Base-by-base conservation (phyloP, 2,113 vertebrate genomes). In the Thamnaconus septentrionalis region DNA sequence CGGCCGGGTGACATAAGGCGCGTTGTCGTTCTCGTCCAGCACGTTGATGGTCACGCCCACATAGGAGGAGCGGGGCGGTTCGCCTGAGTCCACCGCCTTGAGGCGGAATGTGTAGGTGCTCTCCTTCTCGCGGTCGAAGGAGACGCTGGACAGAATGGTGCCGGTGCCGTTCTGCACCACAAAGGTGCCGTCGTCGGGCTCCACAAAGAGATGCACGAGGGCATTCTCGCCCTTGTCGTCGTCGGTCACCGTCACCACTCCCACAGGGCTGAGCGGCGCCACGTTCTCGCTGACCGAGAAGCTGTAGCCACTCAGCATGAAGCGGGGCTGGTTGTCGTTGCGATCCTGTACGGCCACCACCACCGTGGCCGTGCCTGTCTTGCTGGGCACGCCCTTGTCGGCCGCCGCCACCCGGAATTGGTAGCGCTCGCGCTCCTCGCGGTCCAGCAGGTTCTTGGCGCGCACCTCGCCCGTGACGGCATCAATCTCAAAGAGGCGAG, bases 241-340 rank as follows among this genome's bases (percentile, higher is more conserved):
- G 69, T 99, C 97, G 0, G 93, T 95, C 73, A 99, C 96, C 0
- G 96, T 99, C 69, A 99, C 97, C 78, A 99, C 96, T 18, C 97
- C 97, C 4, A 99, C 96, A 0, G 97, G 96, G 82, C 96, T 98
- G 56, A 96, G 92, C 0, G 95, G 94, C 0, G 94, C 91, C 95
- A 98, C 95, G 89, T 99, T 99, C 80, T 99, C 96, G 78, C 92
- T 94, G 68, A 99, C 96, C 0, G 97, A 99, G 88, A 99, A 98
- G 86, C 95, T 99, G 87, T 99, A 99, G 84, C 94, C 94, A 0
- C 90, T 96, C 46, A 99, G 86, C 94, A 96, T 99, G 65, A 99
- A 99, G 71, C 96, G 97, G 52, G 97, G 97, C 82, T 98, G 96
- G 0, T 98, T 98, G 92, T 99, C 97, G 41, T 99, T 99, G 76